Conservation (phyloP, 2,113 vertebrate genomes). For the Ahaetulla prasina region DNA sequence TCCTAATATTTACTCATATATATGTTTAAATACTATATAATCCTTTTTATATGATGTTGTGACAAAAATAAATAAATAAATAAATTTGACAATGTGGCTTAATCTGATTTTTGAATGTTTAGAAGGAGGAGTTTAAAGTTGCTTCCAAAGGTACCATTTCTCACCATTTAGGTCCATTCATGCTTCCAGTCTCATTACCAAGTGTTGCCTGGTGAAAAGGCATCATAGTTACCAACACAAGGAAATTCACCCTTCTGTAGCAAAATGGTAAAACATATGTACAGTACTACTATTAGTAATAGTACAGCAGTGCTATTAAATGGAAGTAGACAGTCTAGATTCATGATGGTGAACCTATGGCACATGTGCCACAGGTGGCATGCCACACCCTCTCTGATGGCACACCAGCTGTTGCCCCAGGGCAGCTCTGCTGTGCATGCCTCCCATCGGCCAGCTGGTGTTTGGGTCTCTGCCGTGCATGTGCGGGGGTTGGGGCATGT, state of each 20-base stretch:
- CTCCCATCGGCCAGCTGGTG: too few relatives aligned
- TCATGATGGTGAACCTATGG: too few relatives aligned
- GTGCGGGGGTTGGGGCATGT: too few relatives aligned
- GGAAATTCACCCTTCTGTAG: background rate
- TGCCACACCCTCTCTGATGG: too few relatives aligned
- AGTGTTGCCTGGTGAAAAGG: background rate
- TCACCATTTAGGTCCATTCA: background rate
- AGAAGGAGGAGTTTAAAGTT: background rate
- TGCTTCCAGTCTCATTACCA: background rate
- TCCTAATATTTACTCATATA: too few relatives aligned
- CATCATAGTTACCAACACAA: background rate
- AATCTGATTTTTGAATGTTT: background rate
- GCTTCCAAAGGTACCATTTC: background rate
- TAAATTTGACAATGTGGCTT: background rate
- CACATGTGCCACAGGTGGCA: too few relatives aligned
- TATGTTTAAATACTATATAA: too few relatives aligned
- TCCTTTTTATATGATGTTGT: too few relatives aligned
- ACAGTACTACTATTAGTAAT: background rate
- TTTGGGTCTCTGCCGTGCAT: too few relatives aligned
- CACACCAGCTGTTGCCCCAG: too few relatives aligned
- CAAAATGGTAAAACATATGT: background rate
- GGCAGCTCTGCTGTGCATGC: too few relatives aligned
- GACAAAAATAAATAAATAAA: too few relatives aligned
- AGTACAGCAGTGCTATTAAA: background rate
- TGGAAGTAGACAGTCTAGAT: background rate